Base-by-base conservation (phyloP, 2,888 invertebrate species). In the Dermolepida albohirtum region DNA sequence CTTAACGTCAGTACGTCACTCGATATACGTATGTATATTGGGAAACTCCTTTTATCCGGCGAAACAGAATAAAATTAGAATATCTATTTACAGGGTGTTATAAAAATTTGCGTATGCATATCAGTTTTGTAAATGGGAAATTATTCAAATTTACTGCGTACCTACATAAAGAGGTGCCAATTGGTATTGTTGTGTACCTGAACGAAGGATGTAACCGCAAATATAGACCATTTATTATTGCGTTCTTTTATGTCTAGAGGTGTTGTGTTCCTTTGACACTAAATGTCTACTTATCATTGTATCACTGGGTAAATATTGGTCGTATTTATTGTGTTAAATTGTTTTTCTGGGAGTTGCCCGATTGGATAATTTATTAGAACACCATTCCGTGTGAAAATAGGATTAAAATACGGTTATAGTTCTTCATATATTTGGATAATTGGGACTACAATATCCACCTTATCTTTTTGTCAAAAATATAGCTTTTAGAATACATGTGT, bases 121-220 rank as follows among this genome's bases (percentile, higher is more conserved):
- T 6, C 34, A 34, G 10, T 1, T 6, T 34, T 10, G n/a, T 16
- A 1, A 39, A 17, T 10, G 12, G 8, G 54, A 17, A 39, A 54
- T 17, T 54, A 54, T 54, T 54, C 40, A 54, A 54, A 54, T 54
- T 40, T 16, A 5, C 27, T 34, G 12, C 40, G n/a, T 17, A 54
- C 40, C 40, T 54, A 39, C 41, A 54, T 54, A 54, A 54, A 54
- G 16, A 54, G 54, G 54, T 54, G 54, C 12, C 54, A 39, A 54
- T 54, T 54, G 40, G 54, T 14, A 54, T 54, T 54, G 54, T 54
- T 16, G 16, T 14, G 6, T 11, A 29, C 27, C 27, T 51, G 34
- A 10, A 1, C 11, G 51, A 12, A 51, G 12, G 51, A 51, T n/a
- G n/a, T 8, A 52, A 52, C 51, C 51, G 51, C 51, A 49, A 49